A percentile compares a stretch with the other conserved stretches of the same genome.
phyloP scores from a whole-genome alignment of 2,888 invertebrate genomes.

The Calephelis perditalis region DNA sequence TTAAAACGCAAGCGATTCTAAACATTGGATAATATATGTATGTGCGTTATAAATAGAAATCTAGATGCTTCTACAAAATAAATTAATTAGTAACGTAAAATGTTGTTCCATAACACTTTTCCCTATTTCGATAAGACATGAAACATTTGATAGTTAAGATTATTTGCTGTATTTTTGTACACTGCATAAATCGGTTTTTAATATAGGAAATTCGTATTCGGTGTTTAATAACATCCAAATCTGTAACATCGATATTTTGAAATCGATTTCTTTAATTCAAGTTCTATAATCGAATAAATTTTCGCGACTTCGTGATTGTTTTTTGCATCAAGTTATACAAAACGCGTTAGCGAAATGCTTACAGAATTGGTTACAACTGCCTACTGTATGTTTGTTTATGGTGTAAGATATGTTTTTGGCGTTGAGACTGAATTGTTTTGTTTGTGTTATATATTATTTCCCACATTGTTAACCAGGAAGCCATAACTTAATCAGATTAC shows the following conservation, averaged over 20 bases:
- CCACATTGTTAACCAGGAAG: constrained; percentile 54
- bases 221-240: constrained; percentile 25
- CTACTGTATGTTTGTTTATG: constrained; percentile 47
- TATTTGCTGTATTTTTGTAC: constrained; percentile 67
- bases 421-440: constrained; percentile 78
- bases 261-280: constrained; percentile 19
- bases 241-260: constrained; percentile 27
- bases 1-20: constrained; percentile 28
- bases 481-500: constrained; percentile 33
- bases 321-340: constrained; percentile 21
- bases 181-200: constrained; percentile 31
- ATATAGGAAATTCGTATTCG: constrained; percentile 17
- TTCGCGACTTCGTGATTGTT: constrained; percentile 7
- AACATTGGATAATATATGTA: constrained; percentile 48
- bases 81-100: constrained; percentile 50
- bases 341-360: constrained; percentile 26
- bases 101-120: constrained; percentile 47
- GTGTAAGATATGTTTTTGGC: constrained; percentile 62
- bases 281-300: not conserved
- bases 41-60: constrained; percentile 61
- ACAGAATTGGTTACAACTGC: constrained; percentile 30
- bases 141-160: constrained; percentile 43
- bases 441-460: constrained; percentile 75
- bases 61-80: constrained; percentile 65
- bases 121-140: constrained; percentile 38